phyloP scores from a whole-genome alignment of 2,113 vertebrate species.

The Bombycilla garrulus region DNA sequence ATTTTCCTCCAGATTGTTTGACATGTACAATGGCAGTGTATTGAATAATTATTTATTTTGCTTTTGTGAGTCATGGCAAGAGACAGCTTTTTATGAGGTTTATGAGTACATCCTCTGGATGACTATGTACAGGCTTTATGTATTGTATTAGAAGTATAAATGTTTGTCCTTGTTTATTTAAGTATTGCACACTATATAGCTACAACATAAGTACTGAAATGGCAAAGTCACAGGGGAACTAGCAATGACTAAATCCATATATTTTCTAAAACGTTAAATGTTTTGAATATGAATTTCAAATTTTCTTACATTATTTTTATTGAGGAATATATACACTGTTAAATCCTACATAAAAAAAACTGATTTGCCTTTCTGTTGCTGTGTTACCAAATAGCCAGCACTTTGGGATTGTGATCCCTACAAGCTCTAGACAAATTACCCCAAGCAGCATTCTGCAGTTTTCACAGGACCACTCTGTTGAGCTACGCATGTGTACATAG shows the following conservation, averaged over 20 bases:
- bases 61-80: not conserved
- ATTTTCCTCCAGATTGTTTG: not conserved
- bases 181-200: not conserved
- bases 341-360: not conserved
- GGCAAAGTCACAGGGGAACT: not conserved
- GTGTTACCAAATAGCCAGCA: not conserved
- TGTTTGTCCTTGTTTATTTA: conserved; percentile 2
- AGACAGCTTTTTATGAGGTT: not conserved
- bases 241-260: not conserved
- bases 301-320: not conserved
- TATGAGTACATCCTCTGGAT: not conserved
- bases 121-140: not conserved
- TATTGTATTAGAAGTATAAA: not conserved
- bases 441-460: not conserved
- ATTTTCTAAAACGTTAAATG: not conserved
- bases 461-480: not conserved
- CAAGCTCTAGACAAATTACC: not conserved
- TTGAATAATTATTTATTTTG: conserved; percentile 19
- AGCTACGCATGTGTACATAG: not conserved
- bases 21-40: not conserved
- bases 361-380: not conserved
- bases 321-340: not conserved
- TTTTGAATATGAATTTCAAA: not conserved
- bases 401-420: not conserved
- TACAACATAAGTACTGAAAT: not conserved